These are phyloP conservation scores for Plagodis dolabraria DNA, from an alignment of 2,888 invertebrate species.

Conservation along the genomic window DNA sequence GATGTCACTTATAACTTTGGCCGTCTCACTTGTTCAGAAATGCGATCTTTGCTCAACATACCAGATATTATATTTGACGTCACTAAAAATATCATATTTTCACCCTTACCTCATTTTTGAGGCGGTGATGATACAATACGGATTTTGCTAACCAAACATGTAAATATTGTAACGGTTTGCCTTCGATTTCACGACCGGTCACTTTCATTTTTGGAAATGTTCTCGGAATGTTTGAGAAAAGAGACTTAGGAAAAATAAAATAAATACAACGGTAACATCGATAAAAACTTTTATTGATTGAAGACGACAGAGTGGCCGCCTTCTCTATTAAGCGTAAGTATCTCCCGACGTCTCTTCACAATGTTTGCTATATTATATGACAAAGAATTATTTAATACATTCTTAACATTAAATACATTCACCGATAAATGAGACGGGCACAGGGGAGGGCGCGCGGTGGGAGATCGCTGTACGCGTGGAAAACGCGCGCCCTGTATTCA, in stretches of 20 bases:
- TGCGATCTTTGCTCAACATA: slow-evolving; percentile 6
- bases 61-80: too few species aligned
- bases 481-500: slow-evolving; percentile 73
- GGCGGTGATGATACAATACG: too few species aligned
- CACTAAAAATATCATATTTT: too few species aligned
- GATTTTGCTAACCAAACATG: too few species aligned
- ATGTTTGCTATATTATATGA: slow-evolving; percentile 70
- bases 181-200: too few species aligned
- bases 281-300: slow-evolving; percentile 83
- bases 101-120: too few species aligned
- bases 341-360: slow-evolving; percentile 74
- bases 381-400: slow-evolving; percentile 51
- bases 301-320: slow-evolving; percentile 73
- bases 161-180: too few species aligned
- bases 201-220: too few species aligned
- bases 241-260: slow-evolving; percentile 30
- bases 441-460: slow-evolving; percentile 67
- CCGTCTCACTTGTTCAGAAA: slow-evolving; percentile 43
- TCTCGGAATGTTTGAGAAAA: neutral
- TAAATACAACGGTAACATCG: slow-evolving; percentile 67
- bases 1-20: slow-evolving; percentile 53
- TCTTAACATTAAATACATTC: slow-evolving; percentile 70
- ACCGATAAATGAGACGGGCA: slow-evolving; percentile 66
- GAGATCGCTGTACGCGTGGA: slow-evolving; percentile 64
- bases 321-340: slow-evolving; percentile 81